Percentiles rank a stretch among this genome's conserved stretches.
Evolutionary conservation across 2,113 vertebrate genomes (phyloP).

Genomic region (Polypterus senegalus): DNA sequence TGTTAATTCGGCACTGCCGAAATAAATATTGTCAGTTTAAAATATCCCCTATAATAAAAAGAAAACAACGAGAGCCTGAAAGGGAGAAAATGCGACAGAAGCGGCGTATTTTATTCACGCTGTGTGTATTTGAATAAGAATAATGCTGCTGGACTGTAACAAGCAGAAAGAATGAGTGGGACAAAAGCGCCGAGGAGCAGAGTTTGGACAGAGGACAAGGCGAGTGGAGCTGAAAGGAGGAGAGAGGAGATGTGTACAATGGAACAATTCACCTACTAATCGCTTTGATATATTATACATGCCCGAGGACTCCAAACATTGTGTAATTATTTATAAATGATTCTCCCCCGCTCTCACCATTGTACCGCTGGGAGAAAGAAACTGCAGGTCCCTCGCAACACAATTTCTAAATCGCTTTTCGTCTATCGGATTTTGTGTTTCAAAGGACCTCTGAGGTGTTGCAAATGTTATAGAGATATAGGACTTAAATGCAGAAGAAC

Average conservation of each 20-base stretch:
- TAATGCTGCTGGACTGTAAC: constrained; percentile 87
- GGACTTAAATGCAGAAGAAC: no score
- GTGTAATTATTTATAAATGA: constrained; percentile 99
- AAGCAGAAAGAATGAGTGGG: constrained; percentile 88
- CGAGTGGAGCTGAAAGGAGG: constrained; percentile 86
- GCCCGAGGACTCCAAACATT: constrained; percentile 98
- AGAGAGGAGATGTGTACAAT: constrained; percentile 72
- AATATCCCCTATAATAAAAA: constrained; percentile 54
- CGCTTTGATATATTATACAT: constrained; percentile 99
- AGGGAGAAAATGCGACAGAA: constrained; percentile 64
- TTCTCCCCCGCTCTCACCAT: constrained; percentile 73
- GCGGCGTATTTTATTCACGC: constrained; percentile 81
- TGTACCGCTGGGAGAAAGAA: constrained; percentile 85
- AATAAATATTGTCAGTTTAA: constrained; percentile 55
- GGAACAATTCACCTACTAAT: constrained; percentile 98
- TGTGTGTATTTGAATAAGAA: constrained; percentile 96
- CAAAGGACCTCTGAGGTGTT: constrained; percentile 67
- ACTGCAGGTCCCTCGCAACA: constrained; percentile 89
- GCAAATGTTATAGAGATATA: no score
- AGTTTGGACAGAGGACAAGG: constrained; percentile 89
- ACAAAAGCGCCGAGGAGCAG: constrained; percentile 92
- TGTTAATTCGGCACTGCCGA: constrained; percentile 55
- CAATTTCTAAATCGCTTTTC: constrained; percentile 80
- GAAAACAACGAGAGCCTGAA: constrained; percentile 61
- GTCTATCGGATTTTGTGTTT: constrained; percentile 37